phyloP scores from a whole-genome alignment of 2,888 invertebrate species.

The Cryptus viduatorius region DNA sequence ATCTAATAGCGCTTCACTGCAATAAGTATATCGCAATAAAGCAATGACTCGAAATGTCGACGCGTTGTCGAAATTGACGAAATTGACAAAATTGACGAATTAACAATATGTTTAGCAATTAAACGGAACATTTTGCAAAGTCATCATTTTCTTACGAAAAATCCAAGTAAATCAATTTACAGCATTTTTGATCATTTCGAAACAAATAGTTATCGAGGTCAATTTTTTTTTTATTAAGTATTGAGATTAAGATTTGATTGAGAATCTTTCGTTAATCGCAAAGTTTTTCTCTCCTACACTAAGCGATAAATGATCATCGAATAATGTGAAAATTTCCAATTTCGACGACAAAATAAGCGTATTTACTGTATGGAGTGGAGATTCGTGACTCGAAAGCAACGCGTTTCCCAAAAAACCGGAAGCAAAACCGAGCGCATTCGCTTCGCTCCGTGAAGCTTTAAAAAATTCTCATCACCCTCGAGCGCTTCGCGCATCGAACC shows the following conservation, averaged over 20 bases:
- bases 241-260: too few species aligned
- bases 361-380: not conserved
- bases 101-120: not conserved
- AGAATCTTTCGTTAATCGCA: not conserved
- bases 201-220: too few species aligned
- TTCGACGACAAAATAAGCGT: not conserved
- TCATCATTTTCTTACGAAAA: not conserved
- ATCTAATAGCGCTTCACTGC: slow-evolving; percentile 18
- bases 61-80: not conserved
- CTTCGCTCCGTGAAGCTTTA: not conserved
- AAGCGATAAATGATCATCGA: not conserved
- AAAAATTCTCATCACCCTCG: slow-evolving; percentile 39
- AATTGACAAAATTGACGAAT: not conserved
- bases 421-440: slow-evolving; percentile 28
- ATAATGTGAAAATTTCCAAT: not conserved
- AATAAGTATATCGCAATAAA: too few species aligned
- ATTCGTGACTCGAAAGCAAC: not conserved
- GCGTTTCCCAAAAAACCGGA: slow-evolving; percentile 14
- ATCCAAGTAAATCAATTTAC: too few species aligned
- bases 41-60: not conserved
- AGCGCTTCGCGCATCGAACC: slow-evolving; percentile 69
- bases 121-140: not conserved
- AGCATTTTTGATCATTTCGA: too few species aligned
- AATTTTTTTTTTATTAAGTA: too few species aligned
- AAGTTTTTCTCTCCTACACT: too few species aligned